Conservation (phyloP, 2,113 vertebrate species). For the Onychostoma macrolepis region DNA sequence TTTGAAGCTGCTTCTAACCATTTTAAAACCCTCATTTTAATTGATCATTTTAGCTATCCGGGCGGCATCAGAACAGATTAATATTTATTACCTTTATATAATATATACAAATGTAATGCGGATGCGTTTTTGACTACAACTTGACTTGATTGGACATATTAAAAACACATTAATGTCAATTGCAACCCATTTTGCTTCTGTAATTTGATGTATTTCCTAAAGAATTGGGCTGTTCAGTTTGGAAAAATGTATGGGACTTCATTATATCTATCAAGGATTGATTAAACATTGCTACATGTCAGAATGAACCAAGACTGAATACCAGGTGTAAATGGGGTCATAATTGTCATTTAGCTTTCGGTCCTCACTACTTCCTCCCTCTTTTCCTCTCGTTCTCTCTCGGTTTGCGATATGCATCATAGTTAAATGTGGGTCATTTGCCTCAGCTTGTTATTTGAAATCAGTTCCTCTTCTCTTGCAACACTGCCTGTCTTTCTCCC, state of each 20-base stretch:
- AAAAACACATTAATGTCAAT: background rate
- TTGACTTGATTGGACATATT: background rate
- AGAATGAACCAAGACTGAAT: background rate
- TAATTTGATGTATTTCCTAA: background rate
- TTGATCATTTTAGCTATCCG: background rate
- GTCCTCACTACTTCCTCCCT: constrained; percentile 18
- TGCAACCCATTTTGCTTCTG: background rate
- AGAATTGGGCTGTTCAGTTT: background rate
- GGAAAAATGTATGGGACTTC: background rate
- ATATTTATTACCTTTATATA: background rate
- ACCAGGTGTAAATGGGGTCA: background rate
- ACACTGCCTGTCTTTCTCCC: background rate
- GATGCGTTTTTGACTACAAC: background rate
- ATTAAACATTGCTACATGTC: background rate
- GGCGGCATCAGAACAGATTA: background rate
- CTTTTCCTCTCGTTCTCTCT: constrained; percentile 28
- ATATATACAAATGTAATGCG: background rate
- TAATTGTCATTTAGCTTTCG: background rate
- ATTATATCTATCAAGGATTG: background rate
- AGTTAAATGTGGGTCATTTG: constrained; percentile 61
- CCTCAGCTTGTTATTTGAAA: constrained; percentile 55
- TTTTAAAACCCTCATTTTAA: background rate
- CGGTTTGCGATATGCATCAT: background rate
- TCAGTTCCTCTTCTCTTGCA: background rate
- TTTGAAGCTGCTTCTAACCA: background rate